Percentiles rank a stretch among this genome's conserved stretches.
These are phyloP conservation scores for Junonia oenone DNA, from an alignment of 2,888 invertebrate genomes.

Conservation along the genomic window DNA sequence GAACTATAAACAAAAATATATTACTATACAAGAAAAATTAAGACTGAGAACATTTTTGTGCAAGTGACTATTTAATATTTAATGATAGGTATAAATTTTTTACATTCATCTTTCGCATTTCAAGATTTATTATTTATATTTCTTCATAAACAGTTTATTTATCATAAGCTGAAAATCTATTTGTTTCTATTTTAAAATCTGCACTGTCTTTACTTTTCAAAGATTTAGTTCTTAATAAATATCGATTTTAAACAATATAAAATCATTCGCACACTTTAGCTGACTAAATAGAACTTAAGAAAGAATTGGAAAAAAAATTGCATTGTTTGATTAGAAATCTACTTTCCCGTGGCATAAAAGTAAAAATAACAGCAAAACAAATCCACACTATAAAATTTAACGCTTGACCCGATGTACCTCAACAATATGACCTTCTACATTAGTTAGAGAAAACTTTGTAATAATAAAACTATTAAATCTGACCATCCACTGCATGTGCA, in stretches of 20 bases:
- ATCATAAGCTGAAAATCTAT: background rate
- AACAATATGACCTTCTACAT: conserved; percentile 6
- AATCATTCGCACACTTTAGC: too few species aligned
- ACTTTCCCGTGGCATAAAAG: conserved; percentile 5
- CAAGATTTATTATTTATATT: background rate
- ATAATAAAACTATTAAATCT: background rate
- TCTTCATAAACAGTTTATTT: background rate
- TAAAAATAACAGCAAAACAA: conserved; percentile 6
- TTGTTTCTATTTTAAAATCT: background rate
- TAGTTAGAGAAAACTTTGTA: conserved; percentile 1
- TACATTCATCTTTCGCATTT: background rate
- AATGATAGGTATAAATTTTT: background rate
- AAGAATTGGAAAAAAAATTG: too few species aligned
- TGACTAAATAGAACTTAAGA: background rate
- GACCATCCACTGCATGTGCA: background rate
- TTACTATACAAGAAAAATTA: background rate
- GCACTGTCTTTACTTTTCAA: background rate
- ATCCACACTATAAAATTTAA: conserved; percentile 19
- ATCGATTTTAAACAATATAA: too few species aligned
- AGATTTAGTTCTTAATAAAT: background rate
- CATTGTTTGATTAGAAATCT: too few species aligned
- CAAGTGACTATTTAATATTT: background rate
- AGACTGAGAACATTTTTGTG: background rate
- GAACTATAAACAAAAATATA: conserved; percentile 1
- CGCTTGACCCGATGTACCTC: conserved; percentile 7